Evolutionary conservation across 2,113 vertebrate species (phyloP), one percentile per base, ranked within the genome.

Genomic region (Bostrychus sinensis): DNA sequence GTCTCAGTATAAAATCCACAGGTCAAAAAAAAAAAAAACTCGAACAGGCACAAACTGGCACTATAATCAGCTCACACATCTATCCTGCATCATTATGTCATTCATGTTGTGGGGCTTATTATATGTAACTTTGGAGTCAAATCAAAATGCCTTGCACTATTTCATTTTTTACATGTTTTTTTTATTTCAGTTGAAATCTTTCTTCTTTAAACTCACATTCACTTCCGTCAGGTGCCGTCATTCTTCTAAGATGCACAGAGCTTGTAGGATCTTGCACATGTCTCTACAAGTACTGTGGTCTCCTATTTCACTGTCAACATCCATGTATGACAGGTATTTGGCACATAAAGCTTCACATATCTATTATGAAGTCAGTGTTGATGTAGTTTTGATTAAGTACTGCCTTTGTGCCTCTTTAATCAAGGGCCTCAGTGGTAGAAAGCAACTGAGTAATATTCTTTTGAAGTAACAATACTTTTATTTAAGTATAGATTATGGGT

Each of bases 251-350:
- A 26, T 53, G 25, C 66, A 71, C 61, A 71, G 45, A 41, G 60
- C 62, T 65, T 57, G 36, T 68, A 42, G 13, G 19, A 36, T 61
- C 74, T 70, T 86, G 84, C 66, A 61, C 64, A 32, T 7, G 30
- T 34, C 19, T 22, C 65, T 56, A 42, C 39, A 7, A 42, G 20
- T 56, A 30, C 26, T 70, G 59, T 79, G 25, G 77, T 83, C 78
- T 75, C 61, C 41, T 28, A 9, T 53, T 62, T 57, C 43, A 74
- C 57, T 67, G 55, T 76, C 32, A 61, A 78, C 78, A 86, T 87
- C 82, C 83, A 81, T 66, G 71, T 81, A 82, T 79, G 71, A 77
- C 66, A 75, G 36, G 20, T 22, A 48, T 51, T n/a, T 51, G 23
- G 3, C 25, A 51, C 7, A 51, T 28, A n/a, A 30, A 12, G 14